Conservation (phyloP, 2,113 vertebrate species). For the Melanostigma gelatinosum region DNA sequence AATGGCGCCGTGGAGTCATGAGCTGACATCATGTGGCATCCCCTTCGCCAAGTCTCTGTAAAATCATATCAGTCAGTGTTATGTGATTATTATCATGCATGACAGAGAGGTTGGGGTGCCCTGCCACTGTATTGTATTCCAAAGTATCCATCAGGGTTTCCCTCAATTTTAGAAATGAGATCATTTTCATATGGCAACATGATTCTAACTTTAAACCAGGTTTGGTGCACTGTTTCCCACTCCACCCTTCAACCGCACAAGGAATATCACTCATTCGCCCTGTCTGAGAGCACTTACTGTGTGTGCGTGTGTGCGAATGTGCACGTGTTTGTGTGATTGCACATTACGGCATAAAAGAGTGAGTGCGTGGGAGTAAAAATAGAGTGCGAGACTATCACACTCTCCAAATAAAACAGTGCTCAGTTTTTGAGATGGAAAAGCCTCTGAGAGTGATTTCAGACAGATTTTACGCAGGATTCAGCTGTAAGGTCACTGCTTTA, state of each 20-base stretch:
- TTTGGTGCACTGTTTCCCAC: conserved; percentile 72
- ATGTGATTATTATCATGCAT: conserved; percentile 64
- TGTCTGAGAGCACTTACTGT: conserved; percentile 54
- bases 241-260: conserved; percentile 77
- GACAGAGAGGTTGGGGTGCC: conserved; percentile 51
- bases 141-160: conserved; percentile 71
- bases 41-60: conserved; percentile 48
- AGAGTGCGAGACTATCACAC: conserved; percentile 66
- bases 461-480: conserved; percentile 54
- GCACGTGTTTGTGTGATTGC: conserved; percentile 59
- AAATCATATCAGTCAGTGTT: conserved; percentile 56
- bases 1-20: conserved; percentile 38
- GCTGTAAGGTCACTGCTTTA: conserved; percentile 54
- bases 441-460: conserved; percentile 68
- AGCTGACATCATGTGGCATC: conserved; percentile 55
- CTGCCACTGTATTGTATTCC: conserved; percentile 58
- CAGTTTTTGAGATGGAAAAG: conserved; percentile 63
- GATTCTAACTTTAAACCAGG: conserved; percentile 79
- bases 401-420: conserved; percentile 73
- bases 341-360: conserved; percentile 54
- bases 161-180: conserved; percentile 74
- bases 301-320: conserved; percentile 22
- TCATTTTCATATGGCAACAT: conserved; percentile 74
- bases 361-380: conserved; percentile 66
- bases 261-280: conserved; percentile 70